Percentiles rank a stretch among this genome's conserved stretches.
These are phyloP conservation scores for Hololepta plana DNA, from an alignment of 2,888 invertebrate genomes.

Conservation along the genomic window DNA sequence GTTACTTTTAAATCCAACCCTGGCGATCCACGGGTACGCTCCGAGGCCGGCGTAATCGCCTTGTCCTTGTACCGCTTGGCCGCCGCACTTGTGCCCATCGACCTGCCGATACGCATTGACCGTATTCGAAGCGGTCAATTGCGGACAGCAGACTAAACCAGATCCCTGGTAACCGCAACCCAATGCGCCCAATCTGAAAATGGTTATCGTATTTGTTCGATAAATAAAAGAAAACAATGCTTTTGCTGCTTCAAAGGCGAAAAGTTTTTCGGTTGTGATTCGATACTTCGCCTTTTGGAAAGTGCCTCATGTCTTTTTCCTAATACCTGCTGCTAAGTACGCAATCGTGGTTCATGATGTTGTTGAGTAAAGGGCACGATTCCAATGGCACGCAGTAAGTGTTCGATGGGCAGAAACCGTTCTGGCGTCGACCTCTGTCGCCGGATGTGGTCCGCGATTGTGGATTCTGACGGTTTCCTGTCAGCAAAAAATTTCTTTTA, in stretches of 20 bases:
- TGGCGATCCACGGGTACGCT: constrained; percentile 56
- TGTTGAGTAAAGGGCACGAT: constrained; percentile 35
- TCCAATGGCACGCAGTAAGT: constrained; percentile 34
- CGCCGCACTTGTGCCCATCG: constrained; percentile 38
- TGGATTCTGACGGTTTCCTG: too few relatives aligned
- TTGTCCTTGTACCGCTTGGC: constrained; percentile 46
- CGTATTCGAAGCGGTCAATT: constrained; percentile 24
- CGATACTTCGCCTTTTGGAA: constrained; percentile 3
- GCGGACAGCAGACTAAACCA: constrained; percentile 42
- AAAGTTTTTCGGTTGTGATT: constrained; percentile 2
- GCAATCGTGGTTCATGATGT: constrained; percentile 38
- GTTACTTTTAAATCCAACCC: constrained; percentile 61
- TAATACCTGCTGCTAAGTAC: constrained; percentile 42
- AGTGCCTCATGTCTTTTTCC: constrained; percentile 1
- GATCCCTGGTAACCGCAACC: constrained; percentile 38
- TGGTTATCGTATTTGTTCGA: constrained; percentile 1
- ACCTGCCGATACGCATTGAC: constrained; percentile 12
- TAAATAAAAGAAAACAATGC: constrained; percentile 8
- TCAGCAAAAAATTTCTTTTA: too few relatives aligned
- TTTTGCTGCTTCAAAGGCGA: constrained; percentile 5
- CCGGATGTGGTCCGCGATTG: too few relatives aligned
- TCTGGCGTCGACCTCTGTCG: too few relatives aligned
- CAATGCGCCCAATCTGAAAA: constrained; percentile 32
- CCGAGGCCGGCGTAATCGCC: constrained; percentile 48
- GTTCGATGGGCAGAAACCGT: constrained; percentile 22